Evolutionary conservation across 2,113 vertebrate genomes (phyloP), one percentile per base, ranked within the genome.

Genomic region (Pygoscelis antarcticus): DNA sequence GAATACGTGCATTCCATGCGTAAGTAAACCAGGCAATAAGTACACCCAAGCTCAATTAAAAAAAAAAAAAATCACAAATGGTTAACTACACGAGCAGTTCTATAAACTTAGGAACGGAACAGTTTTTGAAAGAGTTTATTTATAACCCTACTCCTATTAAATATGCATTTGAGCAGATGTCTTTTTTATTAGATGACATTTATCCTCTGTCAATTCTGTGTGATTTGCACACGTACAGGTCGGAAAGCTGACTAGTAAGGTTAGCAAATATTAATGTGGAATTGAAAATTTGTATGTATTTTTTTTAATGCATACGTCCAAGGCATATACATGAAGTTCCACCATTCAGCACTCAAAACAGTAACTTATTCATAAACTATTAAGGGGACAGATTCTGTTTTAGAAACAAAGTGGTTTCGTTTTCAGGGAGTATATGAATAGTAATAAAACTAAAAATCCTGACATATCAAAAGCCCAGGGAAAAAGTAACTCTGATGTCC

Each of bases 351-450:
- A 97, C 58, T 83, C 64, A 94, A 92, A 95, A 87, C 52, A 87
- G 62, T 78, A 90, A 95, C 83, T 93, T 95, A 92, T 81, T 95
- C 87, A 93, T 69, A 32, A 96, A 77, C 52, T 71, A n/a, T 66
- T 78, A 83, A 84, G 34, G 44, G 22, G 71, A 85, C 13, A 74
- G 54, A 79, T 85, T 85, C 75, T 38, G 76, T 70, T 96, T 88
- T 55, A 83, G 65, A 94, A 97, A 83, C 21, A 78, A 94, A 94
- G 55, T 55, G 9, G 69, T 95, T 97, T 94, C 25, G 5, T 95
- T 97, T 95, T 90, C 96, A 96, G 90, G 20, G 83, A 96, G 96
- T 75, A 34, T 57, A 40, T 87, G 85, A 87, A 97, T n/a, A 97
- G 75, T 38, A 94, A 86, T 89, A 94, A 96, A 96, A 66, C 71